A percentile compares a stretch with the other conserved stretches of the same genome.
phyloP scores from a whole-genome alignment of 2,888 invertebrate genomes.

The Limnephilus marmoratus region DNA sequence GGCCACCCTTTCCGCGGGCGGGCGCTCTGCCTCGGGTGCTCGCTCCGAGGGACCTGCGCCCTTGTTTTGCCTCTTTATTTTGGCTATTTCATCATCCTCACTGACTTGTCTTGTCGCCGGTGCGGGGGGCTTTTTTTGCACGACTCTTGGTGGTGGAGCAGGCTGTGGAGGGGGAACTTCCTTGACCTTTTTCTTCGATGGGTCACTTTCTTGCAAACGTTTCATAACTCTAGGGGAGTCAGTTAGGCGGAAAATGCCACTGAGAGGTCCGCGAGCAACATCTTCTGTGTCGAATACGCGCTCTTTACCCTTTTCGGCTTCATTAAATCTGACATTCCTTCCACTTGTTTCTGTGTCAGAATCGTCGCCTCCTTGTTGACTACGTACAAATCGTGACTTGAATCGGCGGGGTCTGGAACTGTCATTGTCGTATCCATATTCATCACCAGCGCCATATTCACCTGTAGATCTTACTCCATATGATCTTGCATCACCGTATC shows the following conservation, averaged over 20 bases:
- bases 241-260: constrained; percentile 91
- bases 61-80: constrained; percentile 92
- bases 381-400: constrained; percentile 83
- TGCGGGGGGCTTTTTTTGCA: constrained; percentile 76
- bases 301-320: constrained; percentile 79
- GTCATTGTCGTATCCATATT: constrained; percentile 84
- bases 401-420: constrained; percentile 82
- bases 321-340: constrained; percentile 82
- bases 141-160: constrained; percentile 77
- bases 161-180: constrained; percentile 76
- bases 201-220: constrained; percentile 89
- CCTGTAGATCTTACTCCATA: constrained; percentile 74
- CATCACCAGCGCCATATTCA: constrained; percentile 83
- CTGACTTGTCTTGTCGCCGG: constrained; percentile 88
- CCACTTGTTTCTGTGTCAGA: constrained; percentile 84
- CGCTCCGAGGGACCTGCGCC: constrained; percentile 79
- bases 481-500: constrained; percentile 71
- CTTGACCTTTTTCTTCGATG: constrained; percentile 86
- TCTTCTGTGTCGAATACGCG: constrained; percentile 93
- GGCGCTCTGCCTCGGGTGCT: constrained; percentile 75
- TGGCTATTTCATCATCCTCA: constrained; percentile 93
- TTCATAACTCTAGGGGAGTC: constrained; percentile 94
- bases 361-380: constrained; percentile 84
- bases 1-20: constrained; percentile 74
- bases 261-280: constrained; percentile 89